phyloP scores from a whole-genome alignment of 1,140 invertebrate genomes.

The Drosophila nebulosa region DNA sequence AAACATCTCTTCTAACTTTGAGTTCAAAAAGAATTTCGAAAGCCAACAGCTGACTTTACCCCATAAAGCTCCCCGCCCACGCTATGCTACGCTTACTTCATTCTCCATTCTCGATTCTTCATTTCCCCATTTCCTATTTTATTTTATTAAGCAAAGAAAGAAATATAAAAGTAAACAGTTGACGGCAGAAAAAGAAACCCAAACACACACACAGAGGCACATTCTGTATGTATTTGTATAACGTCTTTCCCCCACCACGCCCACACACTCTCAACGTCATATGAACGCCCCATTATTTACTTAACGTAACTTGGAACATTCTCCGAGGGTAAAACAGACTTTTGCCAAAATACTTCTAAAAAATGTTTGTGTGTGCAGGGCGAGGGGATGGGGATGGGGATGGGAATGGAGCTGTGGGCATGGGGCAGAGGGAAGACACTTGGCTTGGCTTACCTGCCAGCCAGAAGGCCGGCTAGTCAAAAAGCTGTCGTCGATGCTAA shows the following conservation, averaged over 20 bases:
- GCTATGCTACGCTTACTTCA: background rate
- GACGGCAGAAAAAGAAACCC: conserved; percentile 48
- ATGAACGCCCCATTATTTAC: conserved; percentile 78
- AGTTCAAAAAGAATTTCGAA: background rate
- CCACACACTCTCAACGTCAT: conserved; percentile 54
- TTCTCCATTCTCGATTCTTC: conserved; percentile 41
- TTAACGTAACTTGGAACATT: conserved; percentile 79
- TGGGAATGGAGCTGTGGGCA: too few species aligned
- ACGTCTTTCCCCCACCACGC: conserved; percentile 30
- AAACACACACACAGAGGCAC: conserved; percentile 17
- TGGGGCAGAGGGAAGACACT: conserved; percentile 18
- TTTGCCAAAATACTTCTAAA: conserved; percentile 55
- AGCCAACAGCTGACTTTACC: conserved; percentile 9
- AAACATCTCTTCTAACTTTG: background rate
- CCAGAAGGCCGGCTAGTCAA: conserved; percentile 68
- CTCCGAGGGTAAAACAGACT: conserved; percentile 29
- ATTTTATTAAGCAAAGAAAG: conserved; percentile 70
- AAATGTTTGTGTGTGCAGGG: conserved; percentile 18
- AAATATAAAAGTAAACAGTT: conserved; percentile 72
- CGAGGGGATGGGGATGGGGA: background rate
- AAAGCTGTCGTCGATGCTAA: conserved; percentile 77
- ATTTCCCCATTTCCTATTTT: conserved; percentile 62
- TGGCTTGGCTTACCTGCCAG: conserved; percentile 72
- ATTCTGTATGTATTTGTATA: conserved; percentile 15
- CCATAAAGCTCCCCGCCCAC: background rate